A percentile compares a stretch with the other conserved stretches of the same genome.
Evolutionary conservation across 2,888 invertebrate genomes (phyloP).

Genomic region (Amorpha juglandis): DNA sequence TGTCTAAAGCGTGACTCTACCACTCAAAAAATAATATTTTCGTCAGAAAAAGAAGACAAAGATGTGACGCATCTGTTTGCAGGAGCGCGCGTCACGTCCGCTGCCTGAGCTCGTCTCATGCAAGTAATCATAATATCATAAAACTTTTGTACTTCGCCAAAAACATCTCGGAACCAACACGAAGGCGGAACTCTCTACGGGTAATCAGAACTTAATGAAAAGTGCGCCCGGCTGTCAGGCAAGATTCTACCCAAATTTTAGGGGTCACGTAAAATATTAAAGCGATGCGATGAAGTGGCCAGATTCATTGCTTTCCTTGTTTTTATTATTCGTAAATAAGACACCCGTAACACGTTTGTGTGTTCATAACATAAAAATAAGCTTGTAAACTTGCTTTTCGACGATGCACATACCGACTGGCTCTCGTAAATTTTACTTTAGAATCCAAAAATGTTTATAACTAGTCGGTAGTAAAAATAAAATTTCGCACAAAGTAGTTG

Average conservation of each 20-base stretch:
- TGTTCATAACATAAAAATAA: slow-evolving; percentile 79
- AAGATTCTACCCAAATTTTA: slow-evolving; percentile 74
- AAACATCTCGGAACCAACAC: slow-evolving; percentile 71
- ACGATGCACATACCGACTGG: slow-evolving; percentile 51
- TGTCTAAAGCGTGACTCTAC: too few relatives aligned
- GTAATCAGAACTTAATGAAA: slow-evolving; percentile 84
- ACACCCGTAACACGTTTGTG: slow-evolving; percentile 68
- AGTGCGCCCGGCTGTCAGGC: slow-evolving; percentile 72
- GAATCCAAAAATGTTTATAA: slow-evolving; percentile 23
- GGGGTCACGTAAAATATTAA: slow-evolving; percentile 85
- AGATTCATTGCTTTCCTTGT: slow-evolving; percentile 82
- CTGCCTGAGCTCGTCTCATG: slow-evolving; percentile 61
- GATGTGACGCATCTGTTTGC: slow-evolving; percentile 43
- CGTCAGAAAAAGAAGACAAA: slow-evolving; percentile 39
- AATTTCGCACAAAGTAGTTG: not conserved
- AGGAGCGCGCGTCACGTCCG: slow-evolving; percentile 55
- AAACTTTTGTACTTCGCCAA: slow-evolving; percentile 81
- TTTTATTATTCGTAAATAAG: slow-evolving; percentile 84
- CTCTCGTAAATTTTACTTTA: slow-evolving; percentile 70
- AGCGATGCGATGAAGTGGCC: slow-evolving; percentile 81
- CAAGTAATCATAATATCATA: slow-evolving; percentile 82
- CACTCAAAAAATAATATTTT: too few relatives aligned
- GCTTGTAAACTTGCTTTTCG: slow-evolving; percentile 70
- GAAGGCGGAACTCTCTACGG: slow-evolving; percentile 67
- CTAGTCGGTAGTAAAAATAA: not conserved